Evolutionary conservation across 2,888 invertebrate genomes (phyloP).

Genomic region (Arenicola marina): DNA sequence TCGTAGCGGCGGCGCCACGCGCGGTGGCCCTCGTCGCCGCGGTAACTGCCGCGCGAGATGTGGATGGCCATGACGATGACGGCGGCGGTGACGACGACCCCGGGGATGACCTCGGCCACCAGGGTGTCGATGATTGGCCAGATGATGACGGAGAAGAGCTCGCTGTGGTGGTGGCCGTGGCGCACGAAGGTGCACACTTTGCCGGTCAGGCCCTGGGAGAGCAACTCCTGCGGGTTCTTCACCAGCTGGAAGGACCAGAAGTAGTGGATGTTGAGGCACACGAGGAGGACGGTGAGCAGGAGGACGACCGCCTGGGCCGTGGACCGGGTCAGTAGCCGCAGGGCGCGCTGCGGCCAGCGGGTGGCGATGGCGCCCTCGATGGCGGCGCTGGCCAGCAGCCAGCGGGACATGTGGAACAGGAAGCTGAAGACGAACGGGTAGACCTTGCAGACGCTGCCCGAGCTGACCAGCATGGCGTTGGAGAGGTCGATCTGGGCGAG

Average conservation of each 20-base stretch:
- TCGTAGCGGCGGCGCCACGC: slow-evolving; percentile 18
- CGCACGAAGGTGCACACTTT: slow-evolving; percentile 23
- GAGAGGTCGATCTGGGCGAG: slow-evolving; percentile 25
- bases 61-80: slow-evolving; percentile 15
- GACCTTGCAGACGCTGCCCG: slow-evolving; percentile 53
- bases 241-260: slow-evolving; percentile 57
- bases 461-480: slow-evolving; percentile 39
- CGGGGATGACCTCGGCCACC: slow-evolving; percentile 43
- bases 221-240: no score
- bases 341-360: slow-evolving; percentile 34
- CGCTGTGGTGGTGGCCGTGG: slow-evolving; percentile 25
- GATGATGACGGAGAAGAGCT: slow-evolving; percentile 42
- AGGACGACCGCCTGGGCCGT: slow-evolving; percentile 48
- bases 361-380: slow-evolving; percentile 49
- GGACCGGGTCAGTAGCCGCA: slow-evolving; percentile 45
- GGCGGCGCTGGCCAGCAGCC: slow-evolving; percentile 50
- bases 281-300: slow-evolving; percentile 51
- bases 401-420: slow-evolving; percentile 44
- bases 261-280: slow-evolving; percentile 55
- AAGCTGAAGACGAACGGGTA: slow-evolving; percentile 50
- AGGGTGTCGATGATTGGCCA: slow-evolving; percentile 47
- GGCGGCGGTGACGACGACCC: slow-evolving; percentile 34
- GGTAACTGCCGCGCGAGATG: slow-evolving; percentile 12
- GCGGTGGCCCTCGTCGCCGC: slow-evolving; percentile 15
- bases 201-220: neutral